phyloP scores from a whole-genome alignment of 2,113 vertebrate genomes.

The Saccopteryx leptura region DNA sequence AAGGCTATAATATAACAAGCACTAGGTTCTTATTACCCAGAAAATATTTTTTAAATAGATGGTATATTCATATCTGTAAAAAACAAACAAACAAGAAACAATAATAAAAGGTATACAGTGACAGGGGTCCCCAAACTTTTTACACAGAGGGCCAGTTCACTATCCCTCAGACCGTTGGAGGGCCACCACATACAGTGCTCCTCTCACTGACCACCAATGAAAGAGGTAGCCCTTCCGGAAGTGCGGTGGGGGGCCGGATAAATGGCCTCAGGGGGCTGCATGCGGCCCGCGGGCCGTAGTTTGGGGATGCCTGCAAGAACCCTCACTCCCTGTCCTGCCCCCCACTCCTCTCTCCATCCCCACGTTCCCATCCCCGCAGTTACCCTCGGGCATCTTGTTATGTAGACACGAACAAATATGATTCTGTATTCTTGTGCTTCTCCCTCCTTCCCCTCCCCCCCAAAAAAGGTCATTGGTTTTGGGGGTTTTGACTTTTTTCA shows the following conservation, averaged over 20 bases:
- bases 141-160: too few relatives aligned
- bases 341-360: neutral
- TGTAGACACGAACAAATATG: neutral
- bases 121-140: too few relatives aligned
- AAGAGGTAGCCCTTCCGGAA: too few relatives aligned
- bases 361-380: too few relatives aligned
- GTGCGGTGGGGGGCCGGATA: too few relatives aligned
- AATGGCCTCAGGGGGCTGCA: too few relatives aligned
- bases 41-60: conserved; percentile 48
- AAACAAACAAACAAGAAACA: neutral
- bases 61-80: neutral
- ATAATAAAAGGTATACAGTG: neutral
- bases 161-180: too few relatives aligned
- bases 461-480: neutral
- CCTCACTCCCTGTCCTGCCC: neutral
- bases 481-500: neutral
- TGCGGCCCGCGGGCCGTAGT: too few relatives aligned
- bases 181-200: too few relatives aligned
- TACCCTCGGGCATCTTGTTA: neutral
- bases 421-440: neutral
- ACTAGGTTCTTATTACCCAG: neutral
- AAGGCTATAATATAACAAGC: neutral
- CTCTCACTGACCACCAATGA: too few relatives aligned
- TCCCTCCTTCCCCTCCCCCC: neutral
- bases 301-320: too few relatives aligned